Evolutionary conservation across 2,797 vertebrate species (phyloP).

Genomic region (Trematomus bernacchii): DNA sequence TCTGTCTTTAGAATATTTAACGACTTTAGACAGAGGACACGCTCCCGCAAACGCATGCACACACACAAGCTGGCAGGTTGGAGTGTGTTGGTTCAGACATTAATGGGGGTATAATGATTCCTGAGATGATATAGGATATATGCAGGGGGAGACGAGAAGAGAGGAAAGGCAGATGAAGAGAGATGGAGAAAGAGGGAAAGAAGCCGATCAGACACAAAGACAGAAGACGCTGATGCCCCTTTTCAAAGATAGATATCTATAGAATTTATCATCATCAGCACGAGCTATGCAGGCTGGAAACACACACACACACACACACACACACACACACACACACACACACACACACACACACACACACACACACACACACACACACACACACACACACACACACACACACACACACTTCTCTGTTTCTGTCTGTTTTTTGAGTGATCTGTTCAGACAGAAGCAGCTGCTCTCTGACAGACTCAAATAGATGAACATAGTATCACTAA

Average conservation of each 20-base stretch:
- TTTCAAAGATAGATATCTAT: slow-evolving; percentile 58
- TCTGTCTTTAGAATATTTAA: slow-evolving; percentile 80
- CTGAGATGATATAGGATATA: slow-evolving; percentile 55
- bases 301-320: too few species aligned
- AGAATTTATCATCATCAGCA: slow-evolving; percentile 68
- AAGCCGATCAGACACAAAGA: slow-evolving; percentile 46
- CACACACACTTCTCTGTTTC: slow-evolving; percentile 11
- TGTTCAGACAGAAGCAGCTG: slow-evolving; percentile 64
- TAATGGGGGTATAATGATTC: slow-evolving; percentile 70
- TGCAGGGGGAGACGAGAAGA: slow-evolving; percentile 23
- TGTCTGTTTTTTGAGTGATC: slow-evolving; percentile 51
- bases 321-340: too few species aligned
- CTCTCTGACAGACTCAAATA: slow-evolving; percentile 57
- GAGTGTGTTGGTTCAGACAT: slow-evolving; percentile 62
- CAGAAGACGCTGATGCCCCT: slow-evolving; percentile 38
- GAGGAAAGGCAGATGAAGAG: slow-evolving; percentile 25
- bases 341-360: too few species aligned
- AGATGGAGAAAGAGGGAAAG: slow-evolving; percentile 15
- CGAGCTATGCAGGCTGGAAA: slow-evolving; percentile 7
- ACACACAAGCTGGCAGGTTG: slow-evolving; percentile 47
- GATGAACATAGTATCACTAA: slow-evolving; percentile 50
- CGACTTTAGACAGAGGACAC: slow-evolving; percentile 68
- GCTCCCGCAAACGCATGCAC: slow-evolving; percentile 27
- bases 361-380: too few species aligned
- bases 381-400: slow-evolving; percentile 6